These are phyloP conservation scores for Tipula lateralis DNA, from an alignment of 2,888 invertebrate genomes.

Conservation along the genomic window DNA sequence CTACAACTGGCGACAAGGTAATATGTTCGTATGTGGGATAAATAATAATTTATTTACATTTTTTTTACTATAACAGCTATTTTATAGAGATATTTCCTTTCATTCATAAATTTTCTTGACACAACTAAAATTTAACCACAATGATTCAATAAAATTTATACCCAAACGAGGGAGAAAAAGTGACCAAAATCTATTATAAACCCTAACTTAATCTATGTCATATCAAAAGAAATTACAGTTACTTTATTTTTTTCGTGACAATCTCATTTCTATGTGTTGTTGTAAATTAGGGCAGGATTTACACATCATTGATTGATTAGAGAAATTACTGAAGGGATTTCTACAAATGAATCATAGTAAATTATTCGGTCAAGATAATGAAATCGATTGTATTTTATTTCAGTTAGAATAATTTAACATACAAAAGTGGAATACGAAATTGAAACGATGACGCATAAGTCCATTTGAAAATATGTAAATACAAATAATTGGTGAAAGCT, in stretches of 20 bases:
- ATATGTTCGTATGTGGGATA: too few species aligned
- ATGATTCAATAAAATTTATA: neutral
- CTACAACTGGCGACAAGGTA: too few species aligned
- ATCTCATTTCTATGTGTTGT: neutral
- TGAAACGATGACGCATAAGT: neutral
- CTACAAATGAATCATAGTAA: neutral
- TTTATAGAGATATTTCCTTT: neutral
- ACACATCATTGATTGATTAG: slow-evolving; percentile 6
- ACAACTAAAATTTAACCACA: neutral
- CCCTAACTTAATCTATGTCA: neutral
- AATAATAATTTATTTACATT: neutral
- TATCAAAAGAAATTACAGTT: neutral
- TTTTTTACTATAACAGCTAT: neutral
- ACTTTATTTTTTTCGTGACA: neutral
- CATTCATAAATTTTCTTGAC: neutral
- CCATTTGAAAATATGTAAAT: neutral
- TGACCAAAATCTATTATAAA: neutral
- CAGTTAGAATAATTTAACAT: neutral
- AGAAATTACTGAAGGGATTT: neutral
- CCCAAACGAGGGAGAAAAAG: neutral
- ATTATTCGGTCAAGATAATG: neutral
- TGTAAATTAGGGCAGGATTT: neutral
- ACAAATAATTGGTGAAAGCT: neutral
- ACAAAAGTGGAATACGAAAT: neutral
- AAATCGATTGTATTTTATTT: neutral